Conservation (phyloP, 2,888 invertebrate genomes). For the Erebia epiphron region DNA sequence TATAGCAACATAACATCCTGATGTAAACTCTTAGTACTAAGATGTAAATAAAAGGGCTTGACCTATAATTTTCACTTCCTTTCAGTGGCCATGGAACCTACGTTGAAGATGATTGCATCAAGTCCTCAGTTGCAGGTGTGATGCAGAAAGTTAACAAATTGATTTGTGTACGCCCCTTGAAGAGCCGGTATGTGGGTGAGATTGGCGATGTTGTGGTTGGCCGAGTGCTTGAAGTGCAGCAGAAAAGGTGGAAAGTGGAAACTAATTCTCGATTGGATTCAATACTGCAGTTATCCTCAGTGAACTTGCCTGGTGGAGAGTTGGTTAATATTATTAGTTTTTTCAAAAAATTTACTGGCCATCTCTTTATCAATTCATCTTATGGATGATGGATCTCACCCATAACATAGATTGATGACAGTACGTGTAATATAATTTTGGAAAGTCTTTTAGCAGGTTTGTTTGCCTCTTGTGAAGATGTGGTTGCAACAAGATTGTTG, state of each 20-base stretch:
- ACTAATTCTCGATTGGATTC: conserved; percentile 96
- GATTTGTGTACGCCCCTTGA: conserved; percentile 94
- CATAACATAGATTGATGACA: too few species aligned
- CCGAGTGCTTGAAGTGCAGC: conserved; percentile 96
- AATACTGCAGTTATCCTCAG: conserved; percentile 93
- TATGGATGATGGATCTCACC: too few species aligned
- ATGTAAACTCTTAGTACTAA: too few species aligned
- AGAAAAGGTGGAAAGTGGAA: conserved; percentile 97
- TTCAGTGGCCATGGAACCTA: conserved; percentile 98
- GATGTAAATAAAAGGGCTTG: not conserved
- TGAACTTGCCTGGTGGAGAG: conserved; percentile 99
- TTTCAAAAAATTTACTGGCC: not conserved
- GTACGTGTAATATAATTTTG: not conserved
- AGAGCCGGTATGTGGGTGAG: conserved; percentile 95
- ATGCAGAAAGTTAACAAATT: conserved; percentile 97
- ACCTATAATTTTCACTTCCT: not conserved
- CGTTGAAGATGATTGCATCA: conserved; percentile 90
- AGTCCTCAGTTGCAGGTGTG: conserved; percentile 97
- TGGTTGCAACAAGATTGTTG: too few species aligned
- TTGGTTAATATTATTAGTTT: conserved; percentile 81
- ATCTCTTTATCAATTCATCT: too few species aligned
- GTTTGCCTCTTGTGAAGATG: too few species aligned
- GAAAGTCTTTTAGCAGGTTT: not conserved
- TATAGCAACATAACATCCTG: too few species aligned
- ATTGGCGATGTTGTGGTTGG: conserved; percentile 99